A percentile compares a stretch with the other conserved stretches of the same genome.
These are phyloP conservation scores for Ranitomeya imitator DNA, from an alignment of 2,113 vertebrate genomes.

Conservation along the genomic window DNA sequence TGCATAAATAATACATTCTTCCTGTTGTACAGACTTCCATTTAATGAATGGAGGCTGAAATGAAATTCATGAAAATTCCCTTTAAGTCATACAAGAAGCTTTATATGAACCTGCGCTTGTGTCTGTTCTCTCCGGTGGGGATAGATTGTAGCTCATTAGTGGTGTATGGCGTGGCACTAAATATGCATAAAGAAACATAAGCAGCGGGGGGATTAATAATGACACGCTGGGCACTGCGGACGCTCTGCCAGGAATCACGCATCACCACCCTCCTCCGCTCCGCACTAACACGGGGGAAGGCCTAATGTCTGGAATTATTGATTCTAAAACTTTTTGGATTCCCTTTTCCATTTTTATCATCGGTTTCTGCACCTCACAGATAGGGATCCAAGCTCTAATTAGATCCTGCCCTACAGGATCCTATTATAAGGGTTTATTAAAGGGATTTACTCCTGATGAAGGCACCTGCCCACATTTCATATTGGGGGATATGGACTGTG, in stretches of 20 bases:
- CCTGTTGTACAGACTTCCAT: too few species aligned
- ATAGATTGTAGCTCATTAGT: slow-evolving; percentile 28
- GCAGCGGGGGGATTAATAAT: slow-evolving; percentile 27
- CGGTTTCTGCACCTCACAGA: too few species aligned
- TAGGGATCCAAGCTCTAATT: neutral
- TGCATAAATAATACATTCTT: too few species aligned
- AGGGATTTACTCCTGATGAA: neutral
- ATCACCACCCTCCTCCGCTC: neutral
- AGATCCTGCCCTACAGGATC: neutral
- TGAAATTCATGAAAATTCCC: too few species aligned
- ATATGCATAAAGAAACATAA: slow-evolving; percentile 38
- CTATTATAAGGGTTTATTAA: neutral
- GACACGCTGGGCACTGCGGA: slow-evolving; percentile 4
- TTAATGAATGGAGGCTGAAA: too few species aligned
- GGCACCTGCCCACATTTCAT: neutral
- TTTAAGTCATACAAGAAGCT: too few species aligned
- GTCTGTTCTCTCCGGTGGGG: neutral
- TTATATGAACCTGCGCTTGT: neutral
- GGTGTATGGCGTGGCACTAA: slow-evolving; percentile 29
- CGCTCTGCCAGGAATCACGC: slow-evolving; percentile 4
- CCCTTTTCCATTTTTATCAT: neutral
- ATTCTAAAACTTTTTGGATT: slow-evolving; percentile 1
- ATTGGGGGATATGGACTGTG: neutral
- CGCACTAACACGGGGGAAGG: neutral
- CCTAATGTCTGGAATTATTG: neutral